Percentiles rank a stretch among this genome's conserved stretches.
phyloP scores from a whole-genome alignment of 2,797 vertebrate species.

The Melopsittacus undulatus region DNA sequence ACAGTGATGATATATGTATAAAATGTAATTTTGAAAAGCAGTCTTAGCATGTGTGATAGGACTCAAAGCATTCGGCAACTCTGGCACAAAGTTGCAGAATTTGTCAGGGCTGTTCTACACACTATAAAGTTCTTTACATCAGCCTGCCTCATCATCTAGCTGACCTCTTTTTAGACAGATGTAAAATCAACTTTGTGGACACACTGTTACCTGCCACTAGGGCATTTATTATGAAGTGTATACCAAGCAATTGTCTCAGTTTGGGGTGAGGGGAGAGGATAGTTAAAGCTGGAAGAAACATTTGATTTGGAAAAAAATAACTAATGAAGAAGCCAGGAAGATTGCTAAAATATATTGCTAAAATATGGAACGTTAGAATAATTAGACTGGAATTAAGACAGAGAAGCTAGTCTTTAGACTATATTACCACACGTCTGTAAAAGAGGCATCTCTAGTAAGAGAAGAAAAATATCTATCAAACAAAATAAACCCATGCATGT shows the following conservation, averaged over 20 bases:
- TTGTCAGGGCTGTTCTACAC: neutral
- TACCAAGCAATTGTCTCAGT: neutral
- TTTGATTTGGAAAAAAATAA: neutral
- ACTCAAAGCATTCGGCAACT: neutral
- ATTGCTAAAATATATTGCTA: neutral
- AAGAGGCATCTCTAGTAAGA: neutral
- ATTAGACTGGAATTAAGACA: neutral
- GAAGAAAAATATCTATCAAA: neutral
- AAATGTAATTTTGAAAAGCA: constrained; percentile 25
- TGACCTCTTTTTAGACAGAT: neutral
- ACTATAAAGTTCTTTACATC: neutral
- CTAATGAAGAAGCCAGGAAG: neutral
- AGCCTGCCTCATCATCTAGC: neutral
- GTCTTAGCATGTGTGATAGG: neutral
- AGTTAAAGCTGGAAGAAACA: neutral
- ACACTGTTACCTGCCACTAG: neutral
- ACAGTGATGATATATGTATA: constrained; percentile 16
- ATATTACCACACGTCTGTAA: neutral
- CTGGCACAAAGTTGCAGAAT: constrained; percentile 1
- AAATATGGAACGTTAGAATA: neutral
- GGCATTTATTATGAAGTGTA: neutral
- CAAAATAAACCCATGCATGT: neutral
- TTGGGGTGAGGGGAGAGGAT: fast-evolving
- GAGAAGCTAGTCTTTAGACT: neutral
- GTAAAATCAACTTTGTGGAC: neutral